Base-by-base conservation (phyloP, 2,113 vertebrate genomes). In the Rhinopomastus cyanomelas region DNA sequence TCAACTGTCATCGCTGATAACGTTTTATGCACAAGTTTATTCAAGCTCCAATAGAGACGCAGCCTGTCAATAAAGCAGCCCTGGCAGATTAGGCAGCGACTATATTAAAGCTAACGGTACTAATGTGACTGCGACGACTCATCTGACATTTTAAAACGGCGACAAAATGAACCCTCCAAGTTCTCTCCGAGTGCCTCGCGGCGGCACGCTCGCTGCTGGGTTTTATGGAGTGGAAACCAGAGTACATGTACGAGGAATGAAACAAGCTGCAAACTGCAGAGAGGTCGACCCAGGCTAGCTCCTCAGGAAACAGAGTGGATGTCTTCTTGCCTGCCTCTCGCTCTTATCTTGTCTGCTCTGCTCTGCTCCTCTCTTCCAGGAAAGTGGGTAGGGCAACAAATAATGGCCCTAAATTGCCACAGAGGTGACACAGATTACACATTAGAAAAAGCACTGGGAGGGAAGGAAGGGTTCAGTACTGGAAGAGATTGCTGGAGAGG, bases 1-100 rank as follows among this genome's bases (percentile, higher is more conserved):
- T 91, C 94, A 93, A 77, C 82, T 89, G 89, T 95, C 89, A 85
- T 59, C 72, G 85, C 91, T 91, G 87, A 88, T 95, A 94, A 79
- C 88, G 32, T 93, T 95, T 96, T 91, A 94, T 92, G 89, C 93
- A 93, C 66, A 44, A 95, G 87, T 94, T 96, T 83, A 75, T 94
- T 88, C 81, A 90, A 64, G 83, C 81, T 81, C 69, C 75, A 90
- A 95, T 76, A 81, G 92, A 96, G 95, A 95, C 68, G 78, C 81
- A 91, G 92, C 36, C 83, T 89, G 74, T 97, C 95, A 92, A 93
- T 93, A 95, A 94, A 85, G 85, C 32, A 93, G 75, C 82, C 85
- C 92, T 71, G 87, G 86, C 53, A 71, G 92, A 93, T 95, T 90
- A 93, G 88, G 55, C 85, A 89, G 34, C 1, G 4, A 76, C 93